Conservation (phyloP, 1,140 invertebrate genomes). For the Mactra quadrangularis region DNA sequence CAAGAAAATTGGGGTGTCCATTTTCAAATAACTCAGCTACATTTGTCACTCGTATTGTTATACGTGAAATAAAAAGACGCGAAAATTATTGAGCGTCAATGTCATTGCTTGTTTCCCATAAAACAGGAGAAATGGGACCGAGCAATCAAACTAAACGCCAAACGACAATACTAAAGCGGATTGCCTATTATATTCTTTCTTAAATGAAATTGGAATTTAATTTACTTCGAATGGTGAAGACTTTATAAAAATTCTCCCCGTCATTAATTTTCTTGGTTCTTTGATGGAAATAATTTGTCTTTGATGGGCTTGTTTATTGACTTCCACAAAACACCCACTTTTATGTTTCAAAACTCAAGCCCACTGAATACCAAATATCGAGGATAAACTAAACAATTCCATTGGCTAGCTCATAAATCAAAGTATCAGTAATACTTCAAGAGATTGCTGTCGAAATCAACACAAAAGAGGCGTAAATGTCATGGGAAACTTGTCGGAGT, state of each 20-base stretch:
- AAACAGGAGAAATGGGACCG: constrained; percentile 28
- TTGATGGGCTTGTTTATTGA: constrained; percentile 56
- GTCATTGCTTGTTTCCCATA: neutral
- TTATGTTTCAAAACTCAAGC: constrained; percentile 48
- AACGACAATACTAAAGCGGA: neutral
- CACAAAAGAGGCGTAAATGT: neutral
- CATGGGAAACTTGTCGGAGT: too few species aligned
- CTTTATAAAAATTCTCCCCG: constrained; percentile 11
- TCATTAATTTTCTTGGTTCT: constrained; percentile 44
- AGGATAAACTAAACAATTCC: constrained; percentile 30
- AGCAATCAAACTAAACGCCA: constrained; percentile 34
- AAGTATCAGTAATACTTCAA: constrained; percentile 36
- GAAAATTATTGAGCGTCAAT: constrained; percentile 36
- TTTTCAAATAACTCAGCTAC: constrained; percentile 40
- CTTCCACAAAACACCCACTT: constrained; percentile 21
- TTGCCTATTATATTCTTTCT: constrained; percentile 47
- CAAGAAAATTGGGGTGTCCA: constrained; percentile 51
- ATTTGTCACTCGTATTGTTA: constrained; percentile 54
- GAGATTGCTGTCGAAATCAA: neutral
- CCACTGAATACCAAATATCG: constrained; percentile 32
- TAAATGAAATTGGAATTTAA: constrained; percentile 63
- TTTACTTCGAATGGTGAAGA: constrained; percentile 41
- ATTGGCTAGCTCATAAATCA: constrained; percentile 49
- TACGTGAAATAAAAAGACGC: constrained; percentile 12
- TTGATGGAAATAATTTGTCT: constrained; percentile 61